Conservation (phyloP, 2,113 vertebrate genomes). For the Lampris incognitus region DNA sequence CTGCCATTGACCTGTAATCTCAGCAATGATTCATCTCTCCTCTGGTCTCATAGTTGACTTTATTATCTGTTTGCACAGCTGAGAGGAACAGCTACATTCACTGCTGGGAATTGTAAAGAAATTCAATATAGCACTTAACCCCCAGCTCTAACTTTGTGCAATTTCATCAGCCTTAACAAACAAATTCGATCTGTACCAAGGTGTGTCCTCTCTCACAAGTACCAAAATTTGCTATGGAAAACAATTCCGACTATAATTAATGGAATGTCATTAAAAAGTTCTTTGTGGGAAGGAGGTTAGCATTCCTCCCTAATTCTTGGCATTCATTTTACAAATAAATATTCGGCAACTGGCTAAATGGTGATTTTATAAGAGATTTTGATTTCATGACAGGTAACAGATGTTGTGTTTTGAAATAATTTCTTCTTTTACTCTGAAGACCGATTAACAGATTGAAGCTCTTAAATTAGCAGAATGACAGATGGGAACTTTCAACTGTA, state of each 20-base stretch:
- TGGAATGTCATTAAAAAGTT: slow-evolving; percentile 59
- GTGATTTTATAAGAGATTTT: slow-evolving; percentile 39
- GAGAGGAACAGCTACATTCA: slow-evolving; percentile 51
- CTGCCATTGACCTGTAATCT: slow-evolving; percentile 44
- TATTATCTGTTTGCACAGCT: slow-evolving; percentile 74
- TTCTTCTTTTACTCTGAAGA: slow-evolving; percentile 26
- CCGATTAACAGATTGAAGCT: slow-evolving; percentile 50
- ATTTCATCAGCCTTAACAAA: slow-evolving; percentile 49
- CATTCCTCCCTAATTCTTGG: slow-evolving; percentile 56
- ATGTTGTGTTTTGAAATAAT: slow-evolving; percentile 49
- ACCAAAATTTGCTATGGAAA: slow-evolving; percentile 37
- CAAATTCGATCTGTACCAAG: slow-evolving; percentile 39
- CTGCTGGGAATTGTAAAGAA: slow-evolving; percentile 45
- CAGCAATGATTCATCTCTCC: slow-evolving; percentile 51
- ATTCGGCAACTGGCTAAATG: slow-evolving; percentile 37
- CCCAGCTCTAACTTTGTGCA: slow-evolving; percentile 18
- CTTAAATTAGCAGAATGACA: slow-evolving; percentile 51
- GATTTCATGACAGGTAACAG: slow-evolving; percentile 43
- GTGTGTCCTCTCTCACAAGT: slow-evolving; percentile 29
- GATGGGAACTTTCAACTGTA: slow-evolving; percentile 74
- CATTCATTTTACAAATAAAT: slow-evolving; percentile 68
- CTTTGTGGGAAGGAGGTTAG: slow-evolving; percentile 32
- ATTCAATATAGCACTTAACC: slow-evolving; percentile 35
- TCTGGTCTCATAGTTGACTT: slow-evolving; percentile 41
- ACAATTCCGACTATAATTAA: slow-evolving; percentile 57